Base-by-base conservation (phyloP, 2,797 vertebrate species). In the Takifugu rubripes region DNA sequence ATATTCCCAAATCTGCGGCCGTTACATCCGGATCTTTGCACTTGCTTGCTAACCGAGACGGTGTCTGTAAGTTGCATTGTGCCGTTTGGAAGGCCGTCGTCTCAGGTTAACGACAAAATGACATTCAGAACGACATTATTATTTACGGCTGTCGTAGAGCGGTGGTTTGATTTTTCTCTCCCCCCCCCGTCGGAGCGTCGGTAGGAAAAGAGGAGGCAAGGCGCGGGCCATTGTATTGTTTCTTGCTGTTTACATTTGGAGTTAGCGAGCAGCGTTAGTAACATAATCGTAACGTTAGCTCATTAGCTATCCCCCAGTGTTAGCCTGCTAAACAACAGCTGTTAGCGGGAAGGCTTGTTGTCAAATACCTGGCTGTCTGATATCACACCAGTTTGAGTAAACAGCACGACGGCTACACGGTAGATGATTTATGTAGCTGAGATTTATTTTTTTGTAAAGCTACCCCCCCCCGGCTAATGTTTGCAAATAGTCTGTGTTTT, bases 1-100 rank as follows among this genome's bases (percentile, higher is more conserved):
- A 56, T 16, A 49, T 71, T 70, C 79, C 79, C 67, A 54, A 74
- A 72, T 75, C 54, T 47, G 40, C 66, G 15, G 62, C 75, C 68
- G n/a, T 52, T 63, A 73, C 59, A 49, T 66, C 77, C 83, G 67
- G 25, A 55, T 77, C 75, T 81, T 66, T 79, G 77, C 83, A 84
- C 82, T 84, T 86, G 80, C 79, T 78, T 74, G 79, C 73, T 87
- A 86, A 77, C 83, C 64, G 80, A 72, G 73, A 86, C 83, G 83
- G 84, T 84, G 82, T 88, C 82, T 81, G 82, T 76, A 85, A 83
- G 81, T 81, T 79, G 88, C 88, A 89, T 90, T 90, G 90, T 90
- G 89, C 85, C 59, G 79, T 60, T 61, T 63, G 48, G 72, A 79
- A 89, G 88, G 89, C 89, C 88, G 79, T 85, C 67, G 12, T 79